Evolutionary conservation across 2,113 vertebrate genomes (phyloP).

Genomic region (Mus spicilegus): DNA sequence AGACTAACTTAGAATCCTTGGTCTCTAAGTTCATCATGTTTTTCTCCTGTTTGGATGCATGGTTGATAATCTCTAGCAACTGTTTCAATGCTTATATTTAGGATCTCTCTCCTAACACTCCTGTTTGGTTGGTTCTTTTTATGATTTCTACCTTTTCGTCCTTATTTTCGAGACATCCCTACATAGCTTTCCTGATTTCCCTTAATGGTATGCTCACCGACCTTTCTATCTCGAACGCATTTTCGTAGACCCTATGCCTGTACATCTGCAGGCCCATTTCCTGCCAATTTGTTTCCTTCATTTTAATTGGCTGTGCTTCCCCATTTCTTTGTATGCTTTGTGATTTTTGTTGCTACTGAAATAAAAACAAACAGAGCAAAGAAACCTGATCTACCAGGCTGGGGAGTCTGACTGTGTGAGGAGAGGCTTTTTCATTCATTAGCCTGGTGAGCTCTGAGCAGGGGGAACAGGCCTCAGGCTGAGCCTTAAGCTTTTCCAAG

Average conservation of each 20-base stretch:
- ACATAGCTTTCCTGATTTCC: not conserved
- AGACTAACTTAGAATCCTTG: conserved; percentile 9
- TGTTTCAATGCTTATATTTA: not conserved
- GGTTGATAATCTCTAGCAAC: not conserved
- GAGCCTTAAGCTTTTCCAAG: not conserved
- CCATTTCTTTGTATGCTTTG: not conserved
- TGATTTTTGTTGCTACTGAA: conserved; percentile 8
- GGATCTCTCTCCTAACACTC: not conserved
- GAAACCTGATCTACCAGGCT: not conserved
- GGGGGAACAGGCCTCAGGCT: not conserved
- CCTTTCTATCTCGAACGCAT: not conserved
- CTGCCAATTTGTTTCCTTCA: not conserved
- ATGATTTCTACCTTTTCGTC: not conserved
- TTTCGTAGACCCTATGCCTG: not conserved
- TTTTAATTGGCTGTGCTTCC: not conserved
- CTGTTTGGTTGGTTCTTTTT: not conserved
- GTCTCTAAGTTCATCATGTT: not conserved
- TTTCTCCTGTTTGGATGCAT: not conserved
- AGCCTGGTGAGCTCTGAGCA: not conserved
- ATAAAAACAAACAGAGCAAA: not conserved
- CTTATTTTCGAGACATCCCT: not conserved
- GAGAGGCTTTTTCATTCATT: not conserved
- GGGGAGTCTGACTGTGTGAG: not conserved
- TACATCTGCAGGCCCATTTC: not conserved
- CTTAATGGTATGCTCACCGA: not conserved